Base-by-base conservation (phyloP, 2,888 invertebrate genomes). In the Ypsolopha sequella region DNA sequence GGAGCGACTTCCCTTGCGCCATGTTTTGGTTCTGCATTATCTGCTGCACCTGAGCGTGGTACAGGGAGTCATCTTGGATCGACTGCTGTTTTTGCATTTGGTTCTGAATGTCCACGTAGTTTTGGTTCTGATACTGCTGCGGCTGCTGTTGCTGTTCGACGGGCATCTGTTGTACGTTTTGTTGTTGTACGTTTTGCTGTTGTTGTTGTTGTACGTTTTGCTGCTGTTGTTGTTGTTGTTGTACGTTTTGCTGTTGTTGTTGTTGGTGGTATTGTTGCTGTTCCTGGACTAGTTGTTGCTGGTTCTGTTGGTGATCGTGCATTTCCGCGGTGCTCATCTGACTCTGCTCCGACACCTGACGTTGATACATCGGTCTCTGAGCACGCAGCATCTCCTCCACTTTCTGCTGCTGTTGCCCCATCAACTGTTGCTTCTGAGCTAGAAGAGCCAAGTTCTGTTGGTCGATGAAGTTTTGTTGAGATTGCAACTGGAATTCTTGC, bases 381-480 rank as follows among this genome's bases (percentile, higher is more conserved):
- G 72, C 59, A 7, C 82, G 62, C 2, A 84, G 56, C 36, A 79
- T 76, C 55, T 85, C 81, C 54, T 80, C 82, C 0, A 85, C 76
- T 56, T 82, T 82, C 52, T 85, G 87, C 52, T 87, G 82, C n/a
- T 88, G 89, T 53, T 88, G 87, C 0, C 86, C 88, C 67, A 88
- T 82, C 6, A 87, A 67, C 54, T 82, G 87, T 55, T 84, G 84
- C 56, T 87, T 88, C 52, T 87, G 82, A 0, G 89, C 81, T 36
- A 88, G 68, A 44, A 88, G 75, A 0, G 88, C 80, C 39, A 89
- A 68, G 50, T 85, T 87, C 62, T 88, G 87, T 59, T 89, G 89
- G 58, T 89, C 89, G 50, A 89, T 84, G 38, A 87, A 77, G 59
- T 89, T 89, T 56, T 88, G 89, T 55, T 89, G 88, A 11, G 82